A percentile compares a stretch with the other conserved stretches of the same genome.
These are phyloP conservation scores for Peromyscus maniculatus DNA, from an alignment of 2,113 vertebrate species.

Conservation along the genomic window DNA sequence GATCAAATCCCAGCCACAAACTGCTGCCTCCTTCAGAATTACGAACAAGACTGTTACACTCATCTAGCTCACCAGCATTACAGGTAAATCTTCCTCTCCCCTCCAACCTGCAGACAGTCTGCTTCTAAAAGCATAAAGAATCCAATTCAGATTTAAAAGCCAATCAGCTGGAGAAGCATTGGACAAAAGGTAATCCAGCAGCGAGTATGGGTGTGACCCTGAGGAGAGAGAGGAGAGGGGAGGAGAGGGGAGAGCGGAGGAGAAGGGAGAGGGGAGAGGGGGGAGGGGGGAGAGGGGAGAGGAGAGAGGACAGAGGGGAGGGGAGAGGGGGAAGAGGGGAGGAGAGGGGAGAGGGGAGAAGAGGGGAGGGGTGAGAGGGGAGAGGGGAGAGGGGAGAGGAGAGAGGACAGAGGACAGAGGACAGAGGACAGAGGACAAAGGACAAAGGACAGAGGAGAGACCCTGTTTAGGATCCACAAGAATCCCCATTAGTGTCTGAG, in stretches of 20 bases:
- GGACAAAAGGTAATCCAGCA: neutral
- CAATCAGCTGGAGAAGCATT: neutral
- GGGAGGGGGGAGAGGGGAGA: no score
- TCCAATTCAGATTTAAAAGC: neutral
- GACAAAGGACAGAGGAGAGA: no score
- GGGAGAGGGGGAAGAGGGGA: accelerated
- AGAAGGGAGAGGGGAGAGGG: no score
- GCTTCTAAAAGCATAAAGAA: constrained; percentile 1
- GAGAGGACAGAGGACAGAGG: no score
- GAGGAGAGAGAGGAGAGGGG: no score
- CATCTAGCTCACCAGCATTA: neutral
- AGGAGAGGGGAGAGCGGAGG: no score
- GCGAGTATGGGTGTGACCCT: neutral
- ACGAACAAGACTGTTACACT: neutral
- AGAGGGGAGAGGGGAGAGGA: no score
- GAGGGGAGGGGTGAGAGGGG: no score
- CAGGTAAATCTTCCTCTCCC: neutral
- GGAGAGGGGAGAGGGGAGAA: no score
- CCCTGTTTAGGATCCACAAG: neutral
- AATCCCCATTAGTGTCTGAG: neutral
- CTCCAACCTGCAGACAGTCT: neutral
- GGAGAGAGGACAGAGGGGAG: no score
- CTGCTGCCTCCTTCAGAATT: neutral
- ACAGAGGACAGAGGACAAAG: no score
- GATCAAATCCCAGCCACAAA: neutral